These are phyloP conservation scores for Megalops cyprinoides DNA, from an alignment of 2,797 vertebrate genomes.

Conservation along the genomic window DNA sequence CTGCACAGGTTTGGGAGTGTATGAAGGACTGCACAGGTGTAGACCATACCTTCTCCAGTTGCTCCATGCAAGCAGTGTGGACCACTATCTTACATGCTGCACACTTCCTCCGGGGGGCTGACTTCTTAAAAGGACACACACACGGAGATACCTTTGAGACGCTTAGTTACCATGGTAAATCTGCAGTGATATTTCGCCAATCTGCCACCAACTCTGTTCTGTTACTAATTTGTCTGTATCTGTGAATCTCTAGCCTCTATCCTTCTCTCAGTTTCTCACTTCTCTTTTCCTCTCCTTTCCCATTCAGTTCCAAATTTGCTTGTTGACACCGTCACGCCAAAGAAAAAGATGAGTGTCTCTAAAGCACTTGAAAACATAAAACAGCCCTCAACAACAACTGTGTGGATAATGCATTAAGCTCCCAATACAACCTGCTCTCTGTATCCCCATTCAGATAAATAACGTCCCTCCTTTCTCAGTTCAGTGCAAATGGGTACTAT, in stretches of 20 bases:
- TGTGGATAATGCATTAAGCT: slow-evolving; percentile 11
- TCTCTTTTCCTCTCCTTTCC: neutral
- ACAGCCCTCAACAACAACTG: neutral
- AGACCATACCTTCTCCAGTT: slow-evolving; percentile 87
- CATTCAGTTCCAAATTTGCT: neutral
- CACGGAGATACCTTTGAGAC: slow-evolving; percentile 33
- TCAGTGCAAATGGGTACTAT: slow-evolving; percentile 27
- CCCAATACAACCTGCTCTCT: slow-evolving; percentile 37
- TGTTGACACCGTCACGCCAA: neutral
- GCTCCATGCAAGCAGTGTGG: slow-evolving; percentile 91
- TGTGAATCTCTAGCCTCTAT: neutral
- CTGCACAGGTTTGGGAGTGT: slow-evolving; percentile 7
- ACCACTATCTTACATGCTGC: slow-evolving; percentile 96
- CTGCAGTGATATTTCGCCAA: neutral
- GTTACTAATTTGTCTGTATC: neutral
- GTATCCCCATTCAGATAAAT: slow-evolving; percentile 51
- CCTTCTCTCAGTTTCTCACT: neutral
- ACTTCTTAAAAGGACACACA: slow-evolving; percentile 87
- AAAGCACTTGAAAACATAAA: neutral
- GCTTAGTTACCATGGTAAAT: neutral
- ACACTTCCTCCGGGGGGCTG: slow-evolving; percentile 92
- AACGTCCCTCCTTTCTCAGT: slow-evolving; percentile 29
- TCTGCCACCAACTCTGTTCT: neutral
- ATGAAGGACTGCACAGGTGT: neutral
- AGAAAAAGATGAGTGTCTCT: neutral